Conservation (phyloP, 2,888 invertebrate genomes). For the Limenitis arthemis region DNA sequence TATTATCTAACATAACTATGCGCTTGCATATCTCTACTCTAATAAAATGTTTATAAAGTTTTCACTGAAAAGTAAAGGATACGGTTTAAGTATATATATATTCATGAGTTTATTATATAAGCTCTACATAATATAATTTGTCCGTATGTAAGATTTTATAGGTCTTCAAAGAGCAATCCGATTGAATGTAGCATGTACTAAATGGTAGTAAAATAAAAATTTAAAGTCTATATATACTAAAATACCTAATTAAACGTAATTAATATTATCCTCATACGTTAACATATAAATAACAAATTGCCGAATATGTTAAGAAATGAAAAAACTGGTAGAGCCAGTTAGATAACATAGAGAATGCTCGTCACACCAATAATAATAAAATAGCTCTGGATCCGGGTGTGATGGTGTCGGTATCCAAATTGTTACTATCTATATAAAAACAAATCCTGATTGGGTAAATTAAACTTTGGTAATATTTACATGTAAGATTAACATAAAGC, state of each 20-base stretch:
- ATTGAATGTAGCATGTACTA: neutral
- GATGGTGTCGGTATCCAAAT: neutral
- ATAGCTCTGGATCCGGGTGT: slow-evolving; percentile 21
- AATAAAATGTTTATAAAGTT: too few species aligned
- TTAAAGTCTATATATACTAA: neutral
- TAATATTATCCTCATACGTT: neutral
- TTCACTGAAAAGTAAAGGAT: too few species aligned
- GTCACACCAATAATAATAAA: slow-evolving; percentile 26
- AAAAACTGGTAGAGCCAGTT: slow-evolving; percentile 57
- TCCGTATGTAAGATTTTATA: neutral
- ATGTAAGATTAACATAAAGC: too few species aligned
- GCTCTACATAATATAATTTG: neutral
- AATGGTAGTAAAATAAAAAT: too few species aligned
- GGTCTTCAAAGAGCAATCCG: neutral
- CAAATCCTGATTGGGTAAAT: too few species aligned
- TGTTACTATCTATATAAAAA: neutral
- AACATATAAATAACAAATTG: slow-evolving; percentile 20
- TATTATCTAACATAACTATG: too few species aligned
- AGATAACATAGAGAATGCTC: slow-evolving; percentile 42
- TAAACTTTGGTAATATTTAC: too few species aligned
- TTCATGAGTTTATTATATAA: neutral
- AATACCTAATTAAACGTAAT: neutral
- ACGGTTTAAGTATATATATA: too few species aligned
- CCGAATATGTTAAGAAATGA: slow-evolving; percentile 30
- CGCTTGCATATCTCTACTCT: too few species aligned